Conservation (phyloP, 2,888 invertebrate species). For the Coelopa pilipes region DNA sequence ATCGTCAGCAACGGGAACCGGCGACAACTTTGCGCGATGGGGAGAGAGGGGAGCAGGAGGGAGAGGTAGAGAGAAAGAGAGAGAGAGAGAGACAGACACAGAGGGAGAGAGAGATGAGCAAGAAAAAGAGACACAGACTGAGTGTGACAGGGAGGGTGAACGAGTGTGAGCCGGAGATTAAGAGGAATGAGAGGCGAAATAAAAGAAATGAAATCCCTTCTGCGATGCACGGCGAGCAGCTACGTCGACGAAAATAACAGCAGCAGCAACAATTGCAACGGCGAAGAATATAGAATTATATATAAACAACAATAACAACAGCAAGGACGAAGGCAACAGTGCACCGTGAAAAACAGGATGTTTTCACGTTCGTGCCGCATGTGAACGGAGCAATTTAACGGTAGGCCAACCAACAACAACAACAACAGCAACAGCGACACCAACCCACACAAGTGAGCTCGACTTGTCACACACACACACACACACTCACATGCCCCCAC, state of each 20-base stretch:
- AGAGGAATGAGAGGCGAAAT: background rate
- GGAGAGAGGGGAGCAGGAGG: no score
- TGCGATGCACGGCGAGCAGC: background rate
- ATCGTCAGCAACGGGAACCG: background rate
- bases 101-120: no score
- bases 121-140: background rate
- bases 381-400: constrained; percentile 19
- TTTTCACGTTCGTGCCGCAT: background rate
- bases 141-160: background rate
- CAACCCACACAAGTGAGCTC: no score
- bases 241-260: background rate
- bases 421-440: constrained; percentile 11
- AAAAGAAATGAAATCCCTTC: background rate
- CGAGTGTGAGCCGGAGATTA: background rate
- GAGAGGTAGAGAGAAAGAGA: no score
- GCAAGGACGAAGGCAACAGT: background rate
- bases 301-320: background rate
- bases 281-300: no score
- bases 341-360: no score
- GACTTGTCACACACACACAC: no score
- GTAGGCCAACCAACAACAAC: no score
- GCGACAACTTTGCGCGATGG: background rate
- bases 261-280: background rate
- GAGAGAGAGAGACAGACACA: no score
- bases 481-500: background rate